phyloP scores from a whole-genome alignment of 1,140 invertebrate genomes.

The Diorhabda carinulata region DNA sequence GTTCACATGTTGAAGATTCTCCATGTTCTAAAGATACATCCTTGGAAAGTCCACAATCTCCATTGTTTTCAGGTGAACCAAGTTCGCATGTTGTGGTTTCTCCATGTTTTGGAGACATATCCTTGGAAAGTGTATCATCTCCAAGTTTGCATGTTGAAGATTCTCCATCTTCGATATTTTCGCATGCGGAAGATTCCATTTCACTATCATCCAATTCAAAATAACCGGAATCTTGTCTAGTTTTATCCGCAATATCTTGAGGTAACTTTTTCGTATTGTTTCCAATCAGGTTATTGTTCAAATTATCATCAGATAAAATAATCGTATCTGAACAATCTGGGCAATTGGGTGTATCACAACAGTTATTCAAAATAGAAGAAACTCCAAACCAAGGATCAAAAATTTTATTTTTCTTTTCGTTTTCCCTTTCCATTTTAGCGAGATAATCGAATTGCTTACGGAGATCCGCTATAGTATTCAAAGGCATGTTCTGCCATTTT shows the following conservation, averaged over 20 bases:
- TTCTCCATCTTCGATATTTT: background rate
- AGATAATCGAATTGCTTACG: constrained; percentile 10
- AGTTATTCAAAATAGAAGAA: too few species aligned
- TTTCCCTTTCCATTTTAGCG: background rate
- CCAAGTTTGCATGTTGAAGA: too few species aligned
- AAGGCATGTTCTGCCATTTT: constrained; percentile 32
- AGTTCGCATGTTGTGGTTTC: background rate
- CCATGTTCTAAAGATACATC: background rate
- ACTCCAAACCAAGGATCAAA: too few species aligned
- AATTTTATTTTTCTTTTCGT: too few species aligned
- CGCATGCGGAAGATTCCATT: too few species aligned
- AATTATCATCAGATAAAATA: background rate
- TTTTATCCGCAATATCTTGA: background rate
- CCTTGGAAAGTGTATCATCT: background rate
- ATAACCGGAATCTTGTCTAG: too few species aligned
- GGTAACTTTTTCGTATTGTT: background rate
- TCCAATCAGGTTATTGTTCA: background rate
- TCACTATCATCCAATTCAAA: too few species aligned
- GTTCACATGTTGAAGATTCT: background rate
- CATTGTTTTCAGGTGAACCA: too few species aligned
- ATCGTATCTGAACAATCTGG: too few species aligned
- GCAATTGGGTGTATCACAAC: too few species aligned
- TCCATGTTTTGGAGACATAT: background rate
- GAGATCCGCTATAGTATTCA: constrained; percentile 22
- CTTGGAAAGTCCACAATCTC: background rate